Conservation (phyloP, 2,888 invertebrate genomes). For the Phyto melanocephala region DNA sequence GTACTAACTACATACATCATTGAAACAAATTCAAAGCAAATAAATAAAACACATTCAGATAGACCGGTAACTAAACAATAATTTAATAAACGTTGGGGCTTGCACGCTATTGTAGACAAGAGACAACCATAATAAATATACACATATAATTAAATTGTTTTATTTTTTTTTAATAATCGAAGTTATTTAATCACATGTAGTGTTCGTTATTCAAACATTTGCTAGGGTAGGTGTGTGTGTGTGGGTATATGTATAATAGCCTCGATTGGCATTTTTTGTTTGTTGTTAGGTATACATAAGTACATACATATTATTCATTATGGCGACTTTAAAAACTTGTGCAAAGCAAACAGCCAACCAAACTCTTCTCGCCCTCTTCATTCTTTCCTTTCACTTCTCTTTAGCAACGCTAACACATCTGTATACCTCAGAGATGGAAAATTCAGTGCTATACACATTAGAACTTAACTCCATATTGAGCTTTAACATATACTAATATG, state of each 20-base stretch:
- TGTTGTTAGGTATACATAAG: no score
- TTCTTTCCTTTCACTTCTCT: neutral
- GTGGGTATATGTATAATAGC: neutral
- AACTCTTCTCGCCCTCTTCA: neutral
- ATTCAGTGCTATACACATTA: no score
- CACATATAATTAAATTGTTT: neutral
- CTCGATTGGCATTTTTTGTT: neutral
- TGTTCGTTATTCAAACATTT: constrained; percentile 21
- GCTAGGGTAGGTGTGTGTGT: neutral
- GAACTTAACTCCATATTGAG: no score
- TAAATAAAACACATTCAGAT: constrained; percentile 21
- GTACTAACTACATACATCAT: neutral
- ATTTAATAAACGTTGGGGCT: neutral
- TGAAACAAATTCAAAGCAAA: neutral
- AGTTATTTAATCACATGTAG: constrained; percentile 49
- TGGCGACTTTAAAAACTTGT: neutral
- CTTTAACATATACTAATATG: no score
- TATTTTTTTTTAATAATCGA: neutral
- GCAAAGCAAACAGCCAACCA: neutral
- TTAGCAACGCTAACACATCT: neutral
- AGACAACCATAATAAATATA: constrained; percentile 22
- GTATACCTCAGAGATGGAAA: no score
- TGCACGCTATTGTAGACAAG: constrained; percentile 5
- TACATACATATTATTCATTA: neutral
- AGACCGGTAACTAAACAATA: constrained; percentile 35